These are phyloP conservation scores for Characodon lateralis DNA, from an alignment of 2,797 vertebrate species.

Conservation along the genomic window DNA sequence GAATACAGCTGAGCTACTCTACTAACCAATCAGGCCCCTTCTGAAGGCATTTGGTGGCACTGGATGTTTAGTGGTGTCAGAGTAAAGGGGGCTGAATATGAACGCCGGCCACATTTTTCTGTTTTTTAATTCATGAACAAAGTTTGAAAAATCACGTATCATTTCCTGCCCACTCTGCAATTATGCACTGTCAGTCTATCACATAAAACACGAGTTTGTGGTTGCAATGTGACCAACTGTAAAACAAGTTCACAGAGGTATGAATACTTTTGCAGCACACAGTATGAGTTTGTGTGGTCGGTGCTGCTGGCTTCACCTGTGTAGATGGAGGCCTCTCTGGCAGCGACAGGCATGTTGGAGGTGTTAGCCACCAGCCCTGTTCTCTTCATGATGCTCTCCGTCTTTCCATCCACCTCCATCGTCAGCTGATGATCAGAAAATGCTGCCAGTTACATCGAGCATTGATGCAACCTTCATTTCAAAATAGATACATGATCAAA, in stretches of 20 bases:
- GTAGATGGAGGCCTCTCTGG: constrained; percentile 98
- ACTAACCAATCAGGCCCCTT: too few relatives aligned
- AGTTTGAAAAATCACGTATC: too few relatives aligned
- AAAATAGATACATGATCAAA: too few relatives aligned
- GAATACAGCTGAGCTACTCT: too few relatives aligned
- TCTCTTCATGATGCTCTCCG: constrained; percentile 98
- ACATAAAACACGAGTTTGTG: not conserved
- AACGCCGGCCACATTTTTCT: not conserved
- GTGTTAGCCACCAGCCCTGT: constrained; percentile 97
- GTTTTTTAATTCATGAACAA: not conserved
- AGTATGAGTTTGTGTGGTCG: not conserved
- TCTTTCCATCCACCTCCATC: constrained; percentile 96
- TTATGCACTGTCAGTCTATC: not conserved
- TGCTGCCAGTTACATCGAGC: constrained; percentile 38
- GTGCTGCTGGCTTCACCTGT: constrained; percentile 81
- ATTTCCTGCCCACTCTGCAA: too few relatives aligned
- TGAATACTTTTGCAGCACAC: not conserved
- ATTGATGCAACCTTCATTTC: not conserved
- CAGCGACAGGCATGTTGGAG: constrained; percentile 99
- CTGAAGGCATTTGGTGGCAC: too few relatives aligned
- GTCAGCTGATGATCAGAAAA: constrained; percentile 84
- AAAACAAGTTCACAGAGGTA: not conserved
- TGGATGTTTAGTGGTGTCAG: too few relatives aligned
- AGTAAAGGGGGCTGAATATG: not conserved
- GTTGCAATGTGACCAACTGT: not conserved